These are phyloP conservation scores for Lottia scabra DNA, from an alignment of 2,888 invertebrate species.

Conservation along the genomic window DNA sequence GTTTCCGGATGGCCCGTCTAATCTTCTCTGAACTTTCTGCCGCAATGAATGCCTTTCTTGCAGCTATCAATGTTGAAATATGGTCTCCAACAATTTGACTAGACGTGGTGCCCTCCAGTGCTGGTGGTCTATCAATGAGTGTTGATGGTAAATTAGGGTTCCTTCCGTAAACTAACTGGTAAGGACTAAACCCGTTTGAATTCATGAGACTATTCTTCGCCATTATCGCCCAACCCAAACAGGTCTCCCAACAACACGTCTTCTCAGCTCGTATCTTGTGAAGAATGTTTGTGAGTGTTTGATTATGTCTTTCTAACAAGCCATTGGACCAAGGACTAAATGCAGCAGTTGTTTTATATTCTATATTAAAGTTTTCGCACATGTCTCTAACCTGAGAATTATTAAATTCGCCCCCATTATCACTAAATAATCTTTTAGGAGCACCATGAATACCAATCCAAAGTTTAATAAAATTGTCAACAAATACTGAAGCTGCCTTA, in stretches of 20 bases:
- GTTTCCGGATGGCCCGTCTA: too few species aligned
- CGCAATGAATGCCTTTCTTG: too few species aligned
- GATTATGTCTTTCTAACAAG: constrained; percentile 20
- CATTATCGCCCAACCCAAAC: constrained; percentile 18
- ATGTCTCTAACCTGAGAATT: constrained; percentile 19
- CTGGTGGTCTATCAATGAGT: too few species aligned
- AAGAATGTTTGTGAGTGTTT: constrained; percentile 22
- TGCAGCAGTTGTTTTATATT: constrained; percentile 21
- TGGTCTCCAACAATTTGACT: too few species aligned
- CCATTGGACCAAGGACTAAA: constrained; percentile 27
- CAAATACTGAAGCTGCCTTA: constrained; percentile 9
- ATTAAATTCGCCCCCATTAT: constrained; percentile 21
- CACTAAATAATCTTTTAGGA: constrained; percentile 12
- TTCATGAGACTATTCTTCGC: constrained; percentile 16
- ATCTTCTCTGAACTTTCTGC: too few species aligned
- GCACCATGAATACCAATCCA: constrained; percentile 23
- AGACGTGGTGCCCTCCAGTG: too few species aligned
- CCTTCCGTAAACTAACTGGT: too few species aligned
- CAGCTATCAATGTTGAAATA: too few species aligned
- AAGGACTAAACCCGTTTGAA: too few species aligned
- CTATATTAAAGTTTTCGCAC: constrained; percentile 21
- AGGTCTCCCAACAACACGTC: constrained; percentile 18
- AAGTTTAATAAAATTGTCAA: constrained; percentile 17
- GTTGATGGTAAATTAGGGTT: too few species aligned
- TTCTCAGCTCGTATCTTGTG: constrained; percentile 17